Conservation (phyloP, 2,797 vertebrate genomes). For the Buceros bicornis region DNA sequence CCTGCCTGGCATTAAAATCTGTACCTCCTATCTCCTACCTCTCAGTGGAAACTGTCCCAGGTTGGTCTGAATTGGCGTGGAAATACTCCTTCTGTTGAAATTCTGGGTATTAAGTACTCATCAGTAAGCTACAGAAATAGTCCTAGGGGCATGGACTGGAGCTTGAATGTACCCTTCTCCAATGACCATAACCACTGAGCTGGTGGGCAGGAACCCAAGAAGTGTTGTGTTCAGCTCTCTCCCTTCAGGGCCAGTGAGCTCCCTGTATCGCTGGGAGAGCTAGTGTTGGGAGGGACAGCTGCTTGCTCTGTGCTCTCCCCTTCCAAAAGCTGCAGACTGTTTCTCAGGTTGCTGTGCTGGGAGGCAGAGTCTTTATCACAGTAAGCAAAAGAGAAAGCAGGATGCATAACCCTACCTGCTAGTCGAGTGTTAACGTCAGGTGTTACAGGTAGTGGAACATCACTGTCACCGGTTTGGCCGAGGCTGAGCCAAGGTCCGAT, state of each 20-base stretch:
- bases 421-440: background rate
- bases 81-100: background rate
- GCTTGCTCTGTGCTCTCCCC: background rate
- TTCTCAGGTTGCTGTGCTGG: background rate
- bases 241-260: background rate
- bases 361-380: background rate
- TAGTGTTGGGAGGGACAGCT: background rate
- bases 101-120: background rate
- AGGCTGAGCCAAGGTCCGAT: no score
- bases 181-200: no score
- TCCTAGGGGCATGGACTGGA: background rate
- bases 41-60: background rate
- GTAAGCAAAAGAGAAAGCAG: background rate
- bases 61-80: background rate
- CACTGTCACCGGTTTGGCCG: no score
- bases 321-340: background rate
- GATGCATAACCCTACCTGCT: rapidly evolving
- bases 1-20: background rate
- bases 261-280: rapidly evolving
- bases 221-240: background rate
- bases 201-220: background rate
- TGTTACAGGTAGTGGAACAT: background rate
- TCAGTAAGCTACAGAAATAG: background rate
- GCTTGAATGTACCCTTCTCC: background rate
- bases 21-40: rapidly evolving